phyloP scores from a whole-genome alignment of 2,888 invertebrate genomes.

The Coremacera marginata region DNA sequence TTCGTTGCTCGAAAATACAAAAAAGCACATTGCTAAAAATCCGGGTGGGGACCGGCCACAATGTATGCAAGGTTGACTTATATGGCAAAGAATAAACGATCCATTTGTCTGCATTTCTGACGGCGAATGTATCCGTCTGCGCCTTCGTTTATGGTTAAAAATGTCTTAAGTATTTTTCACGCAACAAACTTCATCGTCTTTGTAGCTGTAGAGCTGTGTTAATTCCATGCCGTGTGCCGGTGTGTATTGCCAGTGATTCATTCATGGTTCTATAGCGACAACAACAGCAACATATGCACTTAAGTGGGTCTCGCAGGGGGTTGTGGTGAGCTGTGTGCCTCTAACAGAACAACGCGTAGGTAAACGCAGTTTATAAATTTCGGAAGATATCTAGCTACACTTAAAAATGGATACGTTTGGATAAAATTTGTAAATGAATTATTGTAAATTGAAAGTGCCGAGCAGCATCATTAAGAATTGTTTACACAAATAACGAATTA shows the following conservation, averaged over 20 bases:
- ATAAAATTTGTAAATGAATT: too few species aligned
- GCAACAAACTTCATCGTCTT: background rate
- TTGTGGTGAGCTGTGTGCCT: background rate
- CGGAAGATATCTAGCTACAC: background rate
- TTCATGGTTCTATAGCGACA: background rate
- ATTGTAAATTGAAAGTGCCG: too few species aligned
- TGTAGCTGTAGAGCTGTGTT: background rate
- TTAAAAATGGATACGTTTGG: too few species aligned
- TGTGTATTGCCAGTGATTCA: conserved; percentile 5
- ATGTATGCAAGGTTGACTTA: too few species aligned
- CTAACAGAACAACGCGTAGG: conserved; percentile 2
- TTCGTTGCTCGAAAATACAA: too few species aligned
- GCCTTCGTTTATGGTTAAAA: too few species aligned
- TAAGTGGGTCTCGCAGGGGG: background rate
- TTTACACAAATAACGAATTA: too few species aligned
- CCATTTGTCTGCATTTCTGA: background rate
- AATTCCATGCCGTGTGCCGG: background rate
- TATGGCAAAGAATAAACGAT: background rate
- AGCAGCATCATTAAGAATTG: too few species aligned
- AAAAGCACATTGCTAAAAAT: background rate
- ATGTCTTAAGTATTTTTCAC: background rate
- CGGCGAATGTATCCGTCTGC: background rate
- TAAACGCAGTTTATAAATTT: background rate
- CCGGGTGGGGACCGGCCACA: background rate
- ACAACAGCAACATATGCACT: background rate